phyloP scores from a whole-genome alignment of 2,888 invertebrate genomes.

The Chironomus tentans region DNA sequence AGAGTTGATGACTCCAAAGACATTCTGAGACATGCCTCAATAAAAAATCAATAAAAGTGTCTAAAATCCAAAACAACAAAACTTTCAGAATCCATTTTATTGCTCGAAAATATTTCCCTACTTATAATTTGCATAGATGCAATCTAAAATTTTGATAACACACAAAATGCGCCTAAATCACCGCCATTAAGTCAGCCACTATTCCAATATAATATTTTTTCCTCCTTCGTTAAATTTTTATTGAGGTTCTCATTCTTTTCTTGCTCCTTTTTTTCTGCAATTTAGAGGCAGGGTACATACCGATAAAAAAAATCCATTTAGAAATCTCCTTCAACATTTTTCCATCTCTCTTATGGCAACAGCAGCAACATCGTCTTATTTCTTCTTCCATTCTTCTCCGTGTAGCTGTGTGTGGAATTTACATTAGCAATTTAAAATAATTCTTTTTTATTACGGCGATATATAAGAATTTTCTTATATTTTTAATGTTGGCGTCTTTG shows the following conservation, averaged over 20 bases:
- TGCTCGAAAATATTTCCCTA: too few species aligned
- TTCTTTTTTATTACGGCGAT: constrained; percentile 22
- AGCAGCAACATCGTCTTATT: neutral
- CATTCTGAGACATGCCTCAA: too few species aligned
- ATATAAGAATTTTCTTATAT: constrained; percentile 26
- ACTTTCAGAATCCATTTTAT: too few species aligned
- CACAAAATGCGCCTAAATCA: too few species aligned
- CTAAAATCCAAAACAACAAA: too few species aligned
- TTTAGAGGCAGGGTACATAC: neutral
- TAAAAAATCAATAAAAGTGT: too few species aligned
- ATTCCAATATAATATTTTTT: too few species aligned
- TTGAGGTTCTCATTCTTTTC: neutral
- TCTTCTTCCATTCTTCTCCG: neutral
- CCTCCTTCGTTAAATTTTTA: constrained; percentile 2
- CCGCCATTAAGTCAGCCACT: too few species aligned
- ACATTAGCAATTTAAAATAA: constrained; percentile 27
- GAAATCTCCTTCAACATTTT: constrained; percentile 20
- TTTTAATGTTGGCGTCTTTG: constrained; percentile 24
- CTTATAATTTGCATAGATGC: too few species aligned
- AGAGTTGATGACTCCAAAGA: too few species aligned
- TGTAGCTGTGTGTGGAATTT: constrained; percentile 20
- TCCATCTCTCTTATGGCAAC: neutral
- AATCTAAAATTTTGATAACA: too few species aligned
- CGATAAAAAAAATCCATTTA: constrained; percentile 21
- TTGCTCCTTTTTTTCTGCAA: neutral